Evolutionary conservation across 2,797 vertebrate genomes (phyloP).

Genomic region (Macropodus opercularis): DNA sequence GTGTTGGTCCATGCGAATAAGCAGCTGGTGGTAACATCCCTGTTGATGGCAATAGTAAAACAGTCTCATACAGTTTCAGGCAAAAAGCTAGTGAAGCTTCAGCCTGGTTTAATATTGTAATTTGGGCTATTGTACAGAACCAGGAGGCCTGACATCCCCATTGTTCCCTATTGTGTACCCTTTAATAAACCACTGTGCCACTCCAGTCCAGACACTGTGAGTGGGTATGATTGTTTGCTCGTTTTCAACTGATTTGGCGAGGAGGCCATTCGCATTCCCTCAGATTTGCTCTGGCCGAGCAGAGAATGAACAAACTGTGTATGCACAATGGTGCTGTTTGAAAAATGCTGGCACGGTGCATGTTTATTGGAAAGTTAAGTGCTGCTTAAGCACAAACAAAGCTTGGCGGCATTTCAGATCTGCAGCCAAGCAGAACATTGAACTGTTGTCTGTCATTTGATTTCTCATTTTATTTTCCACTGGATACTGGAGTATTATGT

Average conservation of each 20-base stretch:
- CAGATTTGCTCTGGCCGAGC: conserved; percentile 47
- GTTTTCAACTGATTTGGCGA: conserved; percentile 63
- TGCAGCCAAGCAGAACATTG: conserved; percentile 56
- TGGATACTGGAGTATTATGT: conserved; percentile 13
- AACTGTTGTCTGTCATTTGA: conserved; percentile 54
- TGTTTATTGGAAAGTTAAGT: conserved; percentile 65
- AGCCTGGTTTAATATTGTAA: conserved; percentile 25
- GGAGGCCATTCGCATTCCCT: conserved; percentile 49
- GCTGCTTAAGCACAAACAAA: conserved; percentile 58
- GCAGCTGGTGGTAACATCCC: background rate
- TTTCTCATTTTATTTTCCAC: conserved; percentile 17
- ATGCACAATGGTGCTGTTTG: conserved; percentile 59
- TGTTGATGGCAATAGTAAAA: background rate
- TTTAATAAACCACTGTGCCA: conserved; percentile 31
- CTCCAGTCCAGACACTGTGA: conserved; percentile 34
- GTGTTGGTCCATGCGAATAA: conserved; percentile 3
- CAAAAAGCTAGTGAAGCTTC: conserved; percentile 3
- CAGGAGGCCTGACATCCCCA: conserved; percentile 16
- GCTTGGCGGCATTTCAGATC: conserved; percentile 47
- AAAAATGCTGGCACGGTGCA: conserved; percentile 42
- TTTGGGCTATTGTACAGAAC: conserved; percentile 35
- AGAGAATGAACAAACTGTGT: conserved; percentile 31
- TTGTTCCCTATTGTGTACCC: conserved; percentile 36
- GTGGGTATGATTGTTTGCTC: conserved; percentile 51
- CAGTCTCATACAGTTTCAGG: conserved; percentile 6